A percentile compares a stretch with the other conserved stretches of the same genome.
Evolutionary conservation across 2,113 vertebrate species (phyloP).

Genomic region (Orientallactaga bullata): DNA sequence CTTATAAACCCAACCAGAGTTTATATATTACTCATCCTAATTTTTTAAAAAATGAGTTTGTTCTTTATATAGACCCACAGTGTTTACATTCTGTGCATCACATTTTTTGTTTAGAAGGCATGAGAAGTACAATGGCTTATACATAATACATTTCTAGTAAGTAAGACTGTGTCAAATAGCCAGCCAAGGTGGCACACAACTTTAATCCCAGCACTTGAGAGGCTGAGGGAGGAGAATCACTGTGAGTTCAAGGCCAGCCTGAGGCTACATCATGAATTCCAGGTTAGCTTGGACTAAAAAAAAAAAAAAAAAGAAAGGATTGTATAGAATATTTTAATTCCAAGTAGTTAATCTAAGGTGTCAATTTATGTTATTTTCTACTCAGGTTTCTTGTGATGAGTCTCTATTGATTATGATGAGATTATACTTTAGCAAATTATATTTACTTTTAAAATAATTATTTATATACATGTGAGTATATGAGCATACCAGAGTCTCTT

Average conservation of each 20-base stretch:
- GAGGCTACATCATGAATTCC: no score
- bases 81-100: not conserved
- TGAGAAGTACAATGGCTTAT: not conserved
- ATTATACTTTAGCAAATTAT: conserved; percentile 42
- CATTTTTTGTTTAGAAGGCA: conserved; percentile 51
- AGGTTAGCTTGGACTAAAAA: no score
- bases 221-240: no score
- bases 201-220: no score
- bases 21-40: conserved; percentile 1
- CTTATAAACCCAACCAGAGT: not conserved
- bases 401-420: not conserved
- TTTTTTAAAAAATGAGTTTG: conserved; percentile 44
- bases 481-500: no score
- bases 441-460: no score
- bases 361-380: conserved; percentile 32
- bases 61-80: conserved; percentile 18
- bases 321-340: not conserved
- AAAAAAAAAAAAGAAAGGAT: no score
- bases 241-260: no score
- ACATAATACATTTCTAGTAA: not conserved
- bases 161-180: not conserved
- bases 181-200: no score
- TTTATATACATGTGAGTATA: no score
- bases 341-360: not conserved
- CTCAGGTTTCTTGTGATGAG: not conserved